Evolutionary conservation across 2,113 vertebrate species (phyloP).

Genomic region (Haliaeetus leucogaster): DNA sequence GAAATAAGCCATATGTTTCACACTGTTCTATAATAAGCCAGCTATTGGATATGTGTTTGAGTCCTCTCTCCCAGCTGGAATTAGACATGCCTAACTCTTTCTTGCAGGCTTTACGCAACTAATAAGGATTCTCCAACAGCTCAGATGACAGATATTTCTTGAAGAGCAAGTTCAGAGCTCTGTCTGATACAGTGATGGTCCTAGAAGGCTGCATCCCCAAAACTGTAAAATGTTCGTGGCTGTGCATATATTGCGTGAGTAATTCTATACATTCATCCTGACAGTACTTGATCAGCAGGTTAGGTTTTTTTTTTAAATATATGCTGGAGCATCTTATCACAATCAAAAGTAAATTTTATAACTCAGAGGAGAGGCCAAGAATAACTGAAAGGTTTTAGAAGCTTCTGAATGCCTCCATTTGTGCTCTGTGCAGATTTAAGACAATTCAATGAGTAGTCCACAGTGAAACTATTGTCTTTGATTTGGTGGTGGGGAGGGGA

Average conservation of each 20-base stretch:
- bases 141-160: not conserved
- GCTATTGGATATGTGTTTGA: not conserved
- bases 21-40: not conserved
- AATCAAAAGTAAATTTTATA: not conserved
- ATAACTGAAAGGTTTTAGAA: not conserved
- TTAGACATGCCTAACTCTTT: not conserved
- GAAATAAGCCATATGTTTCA: not conserved
- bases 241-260: not conserved
- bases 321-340: not conserved
- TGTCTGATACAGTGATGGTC: not conserved
- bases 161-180: not conserved
- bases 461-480: not conserved
- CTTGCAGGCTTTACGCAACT: not conserved
- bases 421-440: not conserved
- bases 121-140: not conserved
- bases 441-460: not conserved
- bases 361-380: not conserved
- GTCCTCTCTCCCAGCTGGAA: not conserved
- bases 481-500: not conserved
- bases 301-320: not conserved
- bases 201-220: not conserved
- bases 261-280: not conserved
- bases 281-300: not conserved
- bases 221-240: not conserved
- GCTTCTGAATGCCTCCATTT: not conserved